Evolutionary conservation across 23 tunicate species (phyloP), one percentile per base, ranked within the genome.

Genomic region (Trididemnum miniatum): DNA sequence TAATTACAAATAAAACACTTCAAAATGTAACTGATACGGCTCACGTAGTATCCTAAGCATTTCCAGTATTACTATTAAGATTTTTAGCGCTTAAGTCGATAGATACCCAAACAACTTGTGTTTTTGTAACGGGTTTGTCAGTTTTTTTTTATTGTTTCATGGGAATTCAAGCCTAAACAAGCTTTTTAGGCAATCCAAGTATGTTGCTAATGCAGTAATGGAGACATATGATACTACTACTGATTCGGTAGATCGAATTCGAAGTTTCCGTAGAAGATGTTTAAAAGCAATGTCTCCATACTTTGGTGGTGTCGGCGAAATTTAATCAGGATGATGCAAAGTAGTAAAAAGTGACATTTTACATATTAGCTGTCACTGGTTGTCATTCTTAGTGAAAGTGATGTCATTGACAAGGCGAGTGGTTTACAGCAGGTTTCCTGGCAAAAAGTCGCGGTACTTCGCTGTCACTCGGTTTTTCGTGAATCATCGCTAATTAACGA

Each of bases 401-500:
- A 31, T 26, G 79, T 73, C 79, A 73, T 38, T 3, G 59, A 39
- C 79, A 40, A 20, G 5, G 57, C 59, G 31, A 37, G 57, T 37
- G 79, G 59, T 27, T 73, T 73, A 9, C 25, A 37, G 29, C 57
- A 18, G 57, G 79, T 73, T 73, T 39, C 79, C 57, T 37, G 59
- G 2, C 59, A 31, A 7, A 73, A 38, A 31, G 15, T 37, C 3
- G 59, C 38, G 7, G 7, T 34, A 5, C 32, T 73, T 12, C 79
- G 18, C 5, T 3, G 20, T 9, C 18, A 59, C 59, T 59, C 79
- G 24, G 15, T 5, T 3, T 5, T 18, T 26, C 2, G 25, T 73
- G 79, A 73, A 37, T 73, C 79, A 73, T 40, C 20, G 24, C 79
- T 73, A 73, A 73, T 73, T 73, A 73, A 2, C 57, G 59, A 31